Evolutionary conservation across 2,888 invertebrate species (phyloP).

Genomic region (Hydriomena furcata): DNA sequence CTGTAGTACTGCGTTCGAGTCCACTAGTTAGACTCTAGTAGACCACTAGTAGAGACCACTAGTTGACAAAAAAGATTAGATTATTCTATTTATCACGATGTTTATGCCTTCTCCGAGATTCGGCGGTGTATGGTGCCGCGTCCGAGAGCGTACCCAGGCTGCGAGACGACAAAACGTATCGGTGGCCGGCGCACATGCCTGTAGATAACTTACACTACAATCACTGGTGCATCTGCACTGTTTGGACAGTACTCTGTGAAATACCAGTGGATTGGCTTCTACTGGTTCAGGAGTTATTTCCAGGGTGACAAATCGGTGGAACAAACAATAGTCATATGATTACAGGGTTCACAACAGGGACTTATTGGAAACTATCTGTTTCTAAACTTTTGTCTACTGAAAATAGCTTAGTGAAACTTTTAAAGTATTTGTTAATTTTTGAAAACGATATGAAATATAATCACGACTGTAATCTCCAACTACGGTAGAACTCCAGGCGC

Average conservation of each 20-base stretch:
- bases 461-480: no score
- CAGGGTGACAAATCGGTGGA: background rate
- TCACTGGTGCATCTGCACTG: constrained; percentile 21
- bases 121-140: constrained; percentile 34
- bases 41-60: no score
- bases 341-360: no score
- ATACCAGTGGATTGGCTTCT: constrained; percentile 4
- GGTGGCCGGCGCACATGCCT: constrained; percentile 50
- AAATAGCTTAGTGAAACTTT: no score
- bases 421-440: no score
- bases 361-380: no score
- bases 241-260: background rate
- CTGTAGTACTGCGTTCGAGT: no score
- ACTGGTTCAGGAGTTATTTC: background rate
- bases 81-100: background rate
- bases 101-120: constrained; percentile 30
- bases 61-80: background rate
- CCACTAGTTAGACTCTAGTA: no score
- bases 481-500: no score
- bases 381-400: no score
- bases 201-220: constrained; percentile 44
- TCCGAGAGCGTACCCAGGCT: constrained; percentile 51
- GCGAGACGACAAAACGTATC: constrained; percentile 78
- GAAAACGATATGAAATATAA: no score
- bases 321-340: no score